Percentiles rank a stretch among this genome's conserved stretches.
These are phyloP conservation scores for Yoshiicerus persimilis DNA, from an alignment of 1,140 invertebrate genomes.

Conservation along the genomic window DNA sequence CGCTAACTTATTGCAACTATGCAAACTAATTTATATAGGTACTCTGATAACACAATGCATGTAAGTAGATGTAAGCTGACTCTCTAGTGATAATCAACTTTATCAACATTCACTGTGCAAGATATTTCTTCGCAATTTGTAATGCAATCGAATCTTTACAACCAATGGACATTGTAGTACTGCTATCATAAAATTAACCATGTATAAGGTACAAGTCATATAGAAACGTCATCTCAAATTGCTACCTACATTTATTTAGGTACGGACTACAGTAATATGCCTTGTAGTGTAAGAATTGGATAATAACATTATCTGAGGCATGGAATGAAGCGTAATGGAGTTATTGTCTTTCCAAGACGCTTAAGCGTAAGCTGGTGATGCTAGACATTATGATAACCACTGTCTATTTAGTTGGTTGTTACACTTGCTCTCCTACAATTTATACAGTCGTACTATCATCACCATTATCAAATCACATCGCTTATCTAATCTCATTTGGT, in stretches of 20 bases:
- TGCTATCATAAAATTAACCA: not conserved
- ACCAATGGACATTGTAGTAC: not conserved
- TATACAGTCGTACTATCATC: slow-evolving; percentile 11
- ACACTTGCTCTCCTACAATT: not conserved
- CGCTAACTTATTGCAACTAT: too few relatives aligned
- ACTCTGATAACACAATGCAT: too few relatives aligned
- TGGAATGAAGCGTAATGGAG: not conserved
- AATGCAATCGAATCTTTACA: too few relatives aligned
- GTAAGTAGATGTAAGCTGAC: not conserved
- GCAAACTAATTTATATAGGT: too few relatives aligned
- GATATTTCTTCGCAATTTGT: not conserved
- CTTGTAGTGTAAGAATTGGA: not conserved
- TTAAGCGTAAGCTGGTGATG: not conserved
- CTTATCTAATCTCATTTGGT: not conserved
- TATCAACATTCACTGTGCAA: not conserved
- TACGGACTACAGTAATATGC: too few relatives aligned
- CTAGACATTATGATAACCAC: not conserved
- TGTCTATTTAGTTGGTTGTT: not conserved
- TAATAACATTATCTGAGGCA: not conserved
- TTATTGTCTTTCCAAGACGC: not conserved
- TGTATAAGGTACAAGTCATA: too few relatives aligned
- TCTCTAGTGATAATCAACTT: not conserved
- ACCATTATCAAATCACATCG: slow-evolving; percentile 9
- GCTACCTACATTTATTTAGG: too few relatives aligned
- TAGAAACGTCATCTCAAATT: not conserved